These are phyloP conservation scores for Tortrix viridana DNA, from an alignment of 2,888 invertebrate genomes.

Conservation along the genomic window DNA sequence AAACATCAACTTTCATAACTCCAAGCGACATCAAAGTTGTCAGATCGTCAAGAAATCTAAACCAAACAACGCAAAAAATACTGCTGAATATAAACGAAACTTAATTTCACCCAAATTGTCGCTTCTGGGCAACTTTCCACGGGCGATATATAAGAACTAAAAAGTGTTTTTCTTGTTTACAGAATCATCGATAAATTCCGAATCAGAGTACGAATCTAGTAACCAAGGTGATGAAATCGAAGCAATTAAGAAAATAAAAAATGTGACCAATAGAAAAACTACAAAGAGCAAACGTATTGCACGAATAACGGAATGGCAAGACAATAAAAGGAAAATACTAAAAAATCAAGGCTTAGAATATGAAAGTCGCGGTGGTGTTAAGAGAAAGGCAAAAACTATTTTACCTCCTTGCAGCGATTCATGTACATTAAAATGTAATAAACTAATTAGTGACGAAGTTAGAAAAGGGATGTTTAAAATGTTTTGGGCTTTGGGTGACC, in stretches of 20 bases:
- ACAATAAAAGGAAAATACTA: not conserved
- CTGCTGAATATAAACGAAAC: too few species aligned
- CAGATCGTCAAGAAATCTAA: too few species aligned
- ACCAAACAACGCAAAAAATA: too few species aligned
- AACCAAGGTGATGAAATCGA: not conserved
- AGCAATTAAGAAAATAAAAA: not conserved
- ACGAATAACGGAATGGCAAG: not conserved
- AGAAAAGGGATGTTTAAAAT: not conserved
- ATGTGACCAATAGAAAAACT: too few species aligned
- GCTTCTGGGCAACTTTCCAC: too few species aligned
- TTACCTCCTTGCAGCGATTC: not conserved
- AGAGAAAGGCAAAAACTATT: not conserved
- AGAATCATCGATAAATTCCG: not conserved
- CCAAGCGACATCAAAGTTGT: too few species aligned
- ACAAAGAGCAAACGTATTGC: too few species aligned
- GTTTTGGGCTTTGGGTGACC: not conserved
- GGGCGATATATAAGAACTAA: too few species aligned
- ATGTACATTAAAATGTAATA: not conserved
- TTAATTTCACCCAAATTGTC: too few species aligned
- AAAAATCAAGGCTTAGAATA: not conserved
- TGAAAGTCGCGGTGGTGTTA: not conserved
- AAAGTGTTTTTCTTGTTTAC: too few species aligned
- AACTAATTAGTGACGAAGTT: not conserved
- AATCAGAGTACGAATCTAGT: not conserved
- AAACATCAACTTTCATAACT: too few species aligned